A percentile compares a stretch with the other conserved stretches of the same genome.
phyloP scores from a whole-genome alignment of 2,113 vertebrate species.

The Andinoacara biseriatus region DNA sequence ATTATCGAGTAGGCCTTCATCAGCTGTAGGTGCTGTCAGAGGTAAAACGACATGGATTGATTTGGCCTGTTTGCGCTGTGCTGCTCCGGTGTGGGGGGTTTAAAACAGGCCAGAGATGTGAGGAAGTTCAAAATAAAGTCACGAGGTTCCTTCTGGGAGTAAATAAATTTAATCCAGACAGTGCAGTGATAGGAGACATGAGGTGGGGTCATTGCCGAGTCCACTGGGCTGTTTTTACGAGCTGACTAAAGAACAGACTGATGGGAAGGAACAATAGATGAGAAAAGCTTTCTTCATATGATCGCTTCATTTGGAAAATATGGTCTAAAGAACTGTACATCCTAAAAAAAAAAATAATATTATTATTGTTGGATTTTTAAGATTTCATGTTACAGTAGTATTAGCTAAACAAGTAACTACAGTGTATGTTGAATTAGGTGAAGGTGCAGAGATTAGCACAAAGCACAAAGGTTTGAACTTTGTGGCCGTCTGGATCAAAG shows the following conservation, averaged over 20 bases:
- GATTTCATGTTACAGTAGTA: neutral
- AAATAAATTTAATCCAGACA: neutral
- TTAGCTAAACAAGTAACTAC: neutral
- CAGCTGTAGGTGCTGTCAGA: neutral
- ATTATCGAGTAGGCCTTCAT: neutral
- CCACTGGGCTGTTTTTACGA: neutral
- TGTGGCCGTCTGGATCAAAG: neutral
- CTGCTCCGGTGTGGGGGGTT: neutral
- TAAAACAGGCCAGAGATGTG: neutral
- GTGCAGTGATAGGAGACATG: neutral
- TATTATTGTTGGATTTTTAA: neutral
- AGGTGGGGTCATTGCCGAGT: neutral
- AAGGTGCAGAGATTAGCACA: neutral
- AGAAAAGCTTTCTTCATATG: neutral
- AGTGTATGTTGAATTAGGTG: neutral
- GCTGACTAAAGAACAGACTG: neutral
- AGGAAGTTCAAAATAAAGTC: neutral
- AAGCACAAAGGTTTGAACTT: neutral
- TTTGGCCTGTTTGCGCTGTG: neutral
- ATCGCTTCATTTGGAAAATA: neutral
- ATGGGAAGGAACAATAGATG: neutral
- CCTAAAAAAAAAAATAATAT: no score
- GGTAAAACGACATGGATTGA: neutral
- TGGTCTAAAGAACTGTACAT: no score
- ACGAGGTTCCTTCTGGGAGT: neutral